Conservation (phyloP, 1,140 invertebrate genomes). For the Papilio machaon region DNA sequence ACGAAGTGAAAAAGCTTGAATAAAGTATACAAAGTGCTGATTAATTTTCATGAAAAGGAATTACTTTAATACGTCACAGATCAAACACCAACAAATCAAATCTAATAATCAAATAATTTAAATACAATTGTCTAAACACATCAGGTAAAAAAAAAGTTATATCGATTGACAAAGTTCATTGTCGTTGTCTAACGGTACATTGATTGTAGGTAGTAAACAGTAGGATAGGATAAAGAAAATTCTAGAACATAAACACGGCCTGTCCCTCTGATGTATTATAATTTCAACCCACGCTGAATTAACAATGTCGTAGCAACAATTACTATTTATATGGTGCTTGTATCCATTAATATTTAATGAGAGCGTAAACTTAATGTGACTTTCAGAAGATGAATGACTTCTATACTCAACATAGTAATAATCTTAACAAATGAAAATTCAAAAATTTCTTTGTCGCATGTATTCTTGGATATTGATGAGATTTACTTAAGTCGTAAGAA, state of each 20-base stretch:
- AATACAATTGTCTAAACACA: background rate
- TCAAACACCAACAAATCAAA: background rate
- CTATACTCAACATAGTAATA: background rate
- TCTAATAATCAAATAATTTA: background rate
- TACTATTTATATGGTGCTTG: conserved; percentile 19
- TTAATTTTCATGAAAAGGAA: too few relatives aligned
- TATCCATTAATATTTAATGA: conserved; percentile 4
- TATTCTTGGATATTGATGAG: too few relatives aligned
- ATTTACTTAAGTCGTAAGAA: background rate
- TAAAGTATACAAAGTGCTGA: too few relatives aligned
- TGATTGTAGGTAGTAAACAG: conserved; percentile 29
- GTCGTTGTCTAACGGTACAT: background rate
- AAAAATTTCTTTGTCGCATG: background rate
- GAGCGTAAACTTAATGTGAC: background rate
- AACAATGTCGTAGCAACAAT: background rate
- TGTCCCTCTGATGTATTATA: conserved; percentile 1
- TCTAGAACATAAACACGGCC: background rate
- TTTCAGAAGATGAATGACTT: background rate
- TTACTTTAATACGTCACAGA: too few relatives aligned
- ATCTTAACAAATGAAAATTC: background rate
- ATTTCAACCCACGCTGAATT: conserved; percentile 27
- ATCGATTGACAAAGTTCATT: background rate
- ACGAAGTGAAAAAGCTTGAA: too few relatives aligned
- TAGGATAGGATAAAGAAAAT: conserved; percentile 2
- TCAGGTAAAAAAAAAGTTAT: background rate